Evolutionary conservation across 1,140 invertebrate genomes (phyloP).

Genomic region (Lucilia cuprina): DNA sequence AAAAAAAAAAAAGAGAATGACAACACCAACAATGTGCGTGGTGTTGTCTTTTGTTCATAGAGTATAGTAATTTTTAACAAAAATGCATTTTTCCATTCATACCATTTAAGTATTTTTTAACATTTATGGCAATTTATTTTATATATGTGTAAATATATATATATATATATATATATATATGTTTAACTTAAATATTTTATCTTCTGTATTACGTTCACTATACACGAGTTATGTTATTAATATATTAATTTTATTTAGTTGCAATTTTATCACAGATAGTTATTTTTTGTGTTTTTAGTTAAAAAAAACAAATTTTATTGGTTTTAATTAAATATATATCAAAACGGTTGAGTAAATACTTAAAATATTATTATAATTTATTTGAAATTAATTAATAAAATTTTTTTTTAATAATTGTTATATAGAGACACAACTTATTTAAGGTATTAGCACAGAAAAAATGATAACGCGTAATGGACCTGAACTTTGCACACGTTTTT

Average conservation of each 20-base stretch:
- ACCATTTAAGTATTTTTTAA: not conserved
- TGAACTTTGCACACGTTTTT: constrained; percentile 31
- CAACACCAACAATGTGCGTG: too few relatives aligned
- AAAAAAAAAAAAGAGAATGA: too few relatives aligned
- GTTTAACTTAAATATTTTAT: not conserved
- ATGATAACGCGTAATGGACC: constrained; percentile 9
- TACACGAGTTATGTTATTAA: not conserved
- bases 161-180: not conserved
- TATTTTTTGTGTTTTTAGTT: not conserved
- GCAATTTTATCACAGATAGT: not conserved
- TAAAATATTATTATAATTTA: not conserved
- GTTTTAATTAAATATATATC: not conserved
- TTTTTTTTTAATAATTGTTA: not conserved
- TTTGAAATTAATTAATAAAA: not conserved
- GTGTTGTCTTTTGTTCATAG: too few relatives aligned
- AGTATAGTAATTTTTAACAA: too few relatives aligned
- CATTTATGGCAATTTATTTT: not conserved
- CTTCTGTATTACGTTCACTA: not conserved
- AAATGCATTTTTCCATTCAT: not conserved
- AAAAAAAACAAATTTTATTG: not conserved
- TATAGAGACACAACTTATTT: not conserved
- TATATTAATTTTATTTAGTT: not conserved
- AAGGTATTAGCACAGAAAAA: not conserved
- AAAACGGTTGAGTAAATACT: not conserved
- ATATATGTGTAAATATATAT: too few relatives aligned